Evolutionary conservation across 2,888 invertebrate genomes (phyloP).

Genomic region (Imbricaverruca yamaguchii): DNA sequence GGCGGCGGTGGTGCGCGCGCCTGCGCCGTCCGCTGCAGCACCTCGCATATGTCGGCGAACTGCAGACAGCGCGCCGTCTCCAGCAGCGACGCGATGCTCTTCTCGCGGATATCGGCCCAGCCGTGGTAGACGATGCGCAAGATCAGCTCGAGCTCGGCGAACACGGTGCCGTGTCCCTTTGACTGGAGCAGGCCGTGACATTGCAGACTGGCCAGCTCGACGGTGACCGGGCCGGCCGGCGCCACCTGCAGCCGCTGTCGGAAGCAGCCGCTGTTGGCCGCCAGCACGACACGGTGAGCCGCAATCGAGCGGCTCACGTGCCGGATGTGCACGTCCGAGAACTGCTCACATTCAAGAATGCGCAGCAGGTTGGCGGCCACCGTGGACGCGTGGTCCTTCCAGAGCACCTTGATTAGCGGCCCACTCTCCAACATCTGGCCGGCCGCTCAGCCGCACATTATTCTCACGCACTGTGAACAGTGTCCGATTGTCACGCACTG

Average conservation of each 20-base stretch:
- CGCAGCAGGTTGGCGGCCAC: background rate
- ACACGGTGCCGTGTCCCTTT: background rate
- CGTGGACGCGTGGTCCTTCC: background rate
- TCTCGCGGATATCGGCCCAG: background rate
- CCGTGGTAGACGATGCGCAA: background rate
- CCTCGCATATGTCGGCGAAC: conserved; percentile 3
- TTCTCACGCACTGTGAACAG: no score
- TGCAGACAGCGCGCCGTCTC: background rate
- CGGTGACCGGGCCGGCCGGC: background rate
- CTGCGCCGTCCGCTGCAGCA: background rate
- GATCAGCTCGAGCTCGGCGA: conserved; percentile 11
- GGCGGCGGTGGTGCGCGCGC: background rate
- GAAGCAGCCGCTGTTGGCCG: background rate
- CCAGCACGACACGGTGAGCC: background rate
- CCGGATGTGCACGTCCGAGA: background rate
- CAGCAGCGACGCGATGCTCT: background rate
- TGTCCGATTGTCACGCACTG: no score
- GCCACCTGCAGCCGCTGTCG: background rate
- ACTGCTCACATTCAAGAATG: background rate
- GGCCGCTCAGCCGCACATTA: no score
- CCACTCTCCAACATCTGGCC: background rate
- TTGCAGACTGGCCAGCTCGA: background rate
- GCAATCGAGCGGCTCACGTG: background rate
- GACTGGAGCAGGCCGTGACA: background rate
- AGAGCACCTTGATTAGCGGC: background rate